Conservation (phyloP, 2,113 vertebrate species). For the Corapipo altera region DNA sequence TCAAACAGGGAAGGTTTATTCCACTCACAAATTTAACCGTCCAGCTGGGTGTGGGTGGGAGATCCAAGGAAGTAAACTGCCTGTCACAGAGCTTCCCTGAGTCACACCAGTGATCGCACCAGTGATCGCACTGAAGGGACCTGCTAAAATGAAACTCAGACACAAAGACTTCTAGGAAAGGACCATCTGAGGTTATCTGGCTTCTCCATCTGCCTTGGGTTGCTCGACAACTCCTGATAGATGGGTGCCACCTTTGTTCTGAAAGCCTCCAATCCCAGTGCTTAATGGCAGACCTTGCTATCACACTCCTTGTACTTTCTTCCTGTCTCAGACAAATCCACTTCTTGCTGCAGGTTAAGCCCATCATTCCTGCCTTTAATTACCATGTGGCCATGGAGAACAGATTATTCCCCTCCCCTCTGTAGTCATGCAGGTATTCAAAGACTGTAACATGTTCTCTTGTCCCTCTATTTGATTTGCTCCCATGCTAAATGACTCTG, state of each 20-base stretch:
- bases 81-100: neutral
- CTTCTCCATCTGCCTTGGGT: neutral
- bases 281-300: neutral
- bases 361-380: neutral
- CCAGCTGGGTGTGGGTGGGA: neutral
- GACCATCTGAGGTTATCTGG: neutral
- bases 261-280: neutral
- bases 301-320: neutral
- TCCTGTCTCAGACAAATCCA: neutral
- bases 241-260: neutral
- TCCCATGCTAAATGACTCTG: neutral
- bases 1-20: neutral
- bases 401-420: neutral
- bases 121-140: neutral
- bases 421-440: neutral
- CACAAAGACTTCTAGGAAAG: neutral
- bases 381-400: neutral
- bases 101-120: neutral
- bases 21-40: neutral
- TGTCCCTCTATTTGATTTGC: neutral
- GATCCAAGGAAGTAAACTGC: slow-evolving; percentile 24
- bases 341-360: neutral
- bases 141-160: neutral
- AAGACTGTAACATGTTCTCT: neutral
- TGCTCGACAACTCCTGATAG: neutral